A percentile compares a stretch with the other conserved stretches of the same genome.
Evolutionary conservation across 2,113 vertebrate genomes (phyloP).

Genomic region (Jaculus jaculus): DNA sequence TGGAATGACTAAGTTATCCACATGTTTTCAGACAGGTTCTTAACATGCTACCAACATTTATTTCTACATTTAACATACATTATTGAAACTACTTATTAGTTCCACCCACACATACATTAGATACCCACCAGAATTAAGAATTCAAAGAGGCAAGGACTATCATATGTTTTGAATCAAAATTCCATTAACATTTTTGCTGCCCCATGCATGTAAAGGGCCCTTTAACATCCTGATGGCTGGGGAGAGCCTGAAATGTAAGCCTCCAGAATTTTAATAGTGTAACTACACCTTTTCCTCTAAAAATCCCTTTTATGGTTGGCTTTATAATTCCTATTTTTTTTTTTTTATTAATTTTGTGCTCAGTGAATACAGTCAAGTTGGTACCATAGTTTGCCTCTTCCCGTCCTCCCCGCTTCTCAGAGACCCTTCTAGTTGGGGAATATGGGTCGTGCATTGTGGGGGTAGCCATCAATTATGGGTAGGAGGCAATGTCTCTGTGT

Average conservation of each 20-base stretch:
- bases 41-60: constrained; percentile 17
- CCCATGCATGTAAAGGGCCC: background rate
- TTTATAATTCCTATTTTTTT: too few species aligned
- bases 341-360: too few species aligned
- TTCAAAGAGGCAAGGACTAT: background rate
- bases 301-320: background rate
- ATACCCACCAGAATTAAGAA: background rate
- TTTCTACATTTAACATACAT: background rate
- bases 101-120: background rate
- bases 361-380: too few species aligned
- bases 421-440: too few species aligned
- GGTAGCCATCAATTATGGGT: too few species aligned
- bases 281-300: background rate
- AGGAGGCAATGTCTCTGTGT: too few species aligned
- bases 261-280: background rate
- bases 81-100: background rate
- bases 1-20: background rate
- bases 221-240: background rate
- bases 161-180: background rate
- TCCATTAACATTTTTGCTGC: background rate
- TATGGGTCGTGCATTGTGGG: too few species aligned
- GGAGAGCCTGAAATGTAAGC: background rate
- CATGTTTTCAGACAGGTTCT: constrained; percentile 29
- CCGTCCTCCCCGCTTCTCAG: too few species aligned
- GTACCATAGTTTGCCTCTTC: background rate